phyloP scores from a whole-genome alignment of 2,888 invertebrate species.

The Drosophila conformis region DNA sequence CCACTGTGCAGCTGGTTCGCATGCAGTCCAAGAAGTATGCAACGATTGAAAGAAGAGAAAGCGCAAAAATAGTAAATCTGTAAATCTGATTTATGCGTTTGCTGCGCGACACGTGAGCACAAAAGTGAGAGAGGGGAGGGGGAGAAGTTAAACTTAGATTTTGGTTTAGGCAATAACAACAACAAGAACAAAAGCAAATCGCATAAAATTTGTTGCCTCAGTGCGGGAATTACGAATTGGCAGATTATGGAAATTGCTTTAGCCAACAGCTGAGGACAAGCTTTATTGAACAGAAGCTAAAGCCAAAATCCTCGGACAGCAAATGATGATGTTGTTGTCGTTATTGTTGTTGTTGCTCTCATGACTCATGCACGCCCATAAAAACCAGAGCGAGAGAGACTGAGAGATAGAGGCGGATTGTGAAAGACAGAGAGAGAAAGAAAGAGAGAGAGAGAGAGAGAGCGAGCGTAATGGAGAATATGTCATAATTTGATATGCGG shows the following conservation, averaged over 20 bases:
- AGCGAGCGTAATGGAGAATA: conserved; percentile 8
- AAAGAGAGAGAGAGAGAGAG: not conserved
- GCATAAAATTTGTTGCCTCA: conserved; percentile 74
- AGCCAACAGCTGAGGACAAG: conserved; percentile 59
- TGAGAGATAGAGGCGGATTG: not conserved
- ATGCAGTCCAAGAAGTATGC: conserved; percentile 59
- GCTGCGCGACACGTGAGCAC: conserved; percentile 47
- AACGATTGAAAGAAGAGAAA: conserved; percentile 26
- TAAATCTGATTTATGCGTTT: conserved; percentile 81
- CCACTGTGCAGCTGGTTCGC: conserved; percentile 26
- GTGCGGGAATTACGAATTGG: conserved; percentile 75
- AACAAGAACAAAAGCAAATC: conserved; percentile 26
- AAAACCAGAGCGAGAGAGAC: conserved; percentile 9
- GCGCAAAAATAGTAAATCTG: conserved; percentile 44
- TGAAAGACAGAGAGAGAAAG: not conserved
- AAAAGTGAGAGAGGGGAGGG: not conserved
- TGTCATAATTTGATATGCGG: conserved; percentile 74
- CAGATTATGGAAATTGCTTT: conserved; percentile 76
- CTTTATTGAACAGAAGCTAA: conserved; percentile 53
- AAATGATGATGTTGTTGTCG: conserved; percentile 18
- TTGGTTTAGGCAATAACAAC: conserved; percentile 10
- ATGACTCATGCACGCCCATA: conserved; percentile 48
- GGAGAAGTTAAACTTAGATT: conserved; percentile 33
- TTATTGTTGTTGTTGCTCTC: conserved; percentile 17
- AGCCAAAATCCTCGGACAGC: conserved; percentile 29